Conservation (phyloP, 1,140 invertebrate genomes). For the Drosophila lacteicornis region DNA sequence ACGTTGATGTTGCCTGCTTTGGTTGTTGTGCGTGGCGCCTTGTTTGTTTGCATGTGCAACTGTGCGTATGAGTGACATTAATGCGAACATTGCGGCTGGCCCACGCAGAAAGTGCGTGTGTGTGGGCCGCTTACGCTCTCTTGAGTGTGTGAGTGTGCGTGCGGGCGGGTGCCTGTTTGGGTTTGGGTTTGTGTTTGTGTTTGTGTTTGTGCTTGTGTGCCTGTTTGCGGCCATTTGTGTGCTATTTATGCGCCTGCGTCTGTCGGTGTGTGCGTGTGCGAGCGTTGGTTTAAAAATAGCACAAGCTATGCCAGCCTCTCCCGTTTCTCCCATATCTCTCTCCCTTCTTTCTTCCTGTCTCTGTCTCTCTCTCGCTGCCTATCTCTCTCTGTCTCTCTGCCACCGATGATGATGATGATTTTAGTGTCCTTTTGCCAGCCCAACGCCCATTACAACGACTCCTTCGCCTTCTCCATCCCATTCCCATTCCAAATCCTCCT, state of each 20-base stretch:
- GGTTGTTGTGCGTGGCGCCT: conserved; percentile 11
- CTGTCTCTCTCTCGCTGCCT: not conserved
- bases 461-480: not conserved
- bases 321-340: conserved; percentile 28
- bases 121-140: conserved; percentile 12
- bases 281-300: conserved; percentile 79
- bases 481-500: not conserved
- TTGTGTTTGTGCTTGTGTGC: conserved; percentile 27
- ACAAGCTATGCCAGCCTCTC: conserved; percentile 70
- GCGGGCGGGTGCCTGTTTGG: conserved; percentile 12
- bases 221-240: conserved; percentile 54
- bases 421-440: conserved; percentile 78
- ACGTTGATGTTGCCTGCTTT: conserved; percentile 32
- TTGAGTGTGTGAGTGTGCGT: conserved; percentile 11
- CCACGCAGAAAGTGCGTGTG: conserved; percentile 41
- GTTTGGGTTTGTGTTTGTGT: conserved; percentile 16
- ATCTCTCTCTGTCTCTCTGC: not conserved
- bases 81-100: conserved; percentile 69
- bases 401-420: conserved; percentile 40
- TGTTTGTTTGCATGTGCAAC: conserved; percentile 75
- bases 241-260: conserved; percentile 81
- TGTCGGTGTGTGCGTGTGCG: conserved; percentile 43
- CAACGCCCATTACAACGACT: conserved; percentile 55
- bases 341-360: conserved; percentile 10
- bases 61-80: conserved; percentile 82